Evolutionary conservation across 2,113 vertebrate genomes (phyloP).

Genomic region (Rhegmatorhina hoffmannsi): DNA sequence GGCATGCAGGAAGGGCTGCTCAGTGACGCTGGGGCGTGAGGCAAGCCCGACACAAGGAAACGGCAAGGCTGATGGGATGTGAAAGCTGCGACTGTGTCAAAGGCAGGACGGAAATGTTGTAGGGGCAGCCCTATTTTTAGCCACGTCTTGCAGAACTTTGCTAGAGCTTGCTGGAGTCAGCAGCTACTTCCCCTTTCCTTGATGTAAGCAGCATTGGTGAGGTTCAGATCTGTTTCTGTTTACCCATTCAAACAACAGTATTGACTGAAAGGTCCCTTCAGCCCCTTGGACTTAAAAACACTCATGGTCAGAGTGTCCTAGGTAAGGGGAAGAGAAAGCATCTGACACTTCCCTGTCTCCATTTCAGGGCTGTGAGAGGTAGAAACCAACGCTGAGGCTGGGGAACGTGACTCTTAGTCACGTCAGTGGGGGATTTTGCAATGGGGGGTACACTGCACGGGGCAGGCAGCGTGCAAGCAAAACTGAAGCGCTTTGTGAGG

Average conservation of each 20-base stretch:
- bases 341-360: background rate
- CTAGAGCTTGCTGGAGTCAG: background rate
- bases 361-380: background rate
- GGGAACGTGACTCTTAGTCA: conserved; percentile 49
- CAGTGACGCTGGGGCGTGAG: background rate
- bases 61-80: background rate
- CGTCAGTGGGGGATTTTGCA: conserved; percentile 28
- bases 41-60: background rate
- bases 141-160: conserved; percentile 33
- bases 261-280: background rate
- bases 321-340: conserved; percentile 44
- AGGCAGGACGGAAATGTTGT: conserved; percentile 47
- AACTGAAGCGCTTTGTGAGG: background rate
- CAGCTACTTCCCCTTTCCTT: conserved; percentile 49
- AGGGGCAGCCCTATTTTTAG: conserved; percentile 61
- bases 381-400: background rate
- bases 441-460: background rate
- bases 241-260: background rate
- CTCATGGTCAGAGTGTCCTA: background rate
- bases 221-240: background rate
- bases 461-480: background rate
- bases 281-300: background rate
- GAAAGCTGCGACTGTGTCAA: conserved; percentile 22
- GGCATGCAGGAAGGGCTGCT: background rate
- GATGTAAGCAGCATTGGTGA: background rate